phyloP scores from a whole-genome alignment of 2,113 vertebrate species.

The Falco punctatus region DNA sequence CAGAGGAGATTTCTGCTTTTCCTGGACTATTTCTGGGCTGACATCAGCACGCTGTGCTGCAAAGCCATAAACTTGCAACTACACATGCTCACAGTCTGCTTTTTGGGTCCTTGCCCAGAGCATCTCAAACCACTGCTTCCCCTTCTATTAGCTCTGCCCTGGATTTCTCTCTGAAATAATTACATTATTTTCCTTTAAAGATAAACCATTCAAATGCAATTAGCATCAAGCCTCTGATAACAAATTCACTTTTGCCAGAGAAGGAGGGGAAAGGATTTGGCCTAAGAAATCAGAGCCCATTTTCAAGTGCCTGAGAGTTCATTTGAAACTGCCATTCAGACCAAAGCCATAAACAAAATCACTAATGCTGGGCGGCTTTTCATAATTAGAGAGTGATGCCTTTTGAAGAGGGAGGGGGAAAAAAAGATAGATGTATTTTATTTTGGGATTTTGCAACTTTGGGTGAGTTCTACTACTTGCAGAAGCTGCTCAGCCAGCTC shows the following conservation, averaged over 20 bases:
- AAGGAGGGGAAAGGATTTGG: neutral
- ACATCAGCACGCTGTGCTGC: neutral
- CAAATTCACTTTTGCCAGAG: neutral
- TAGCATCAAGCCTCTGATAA: neutral
- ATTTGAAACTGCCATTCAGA: neutral
- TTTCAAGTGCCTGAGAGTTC: neutral
- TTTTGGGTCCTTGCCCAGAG: neutral
- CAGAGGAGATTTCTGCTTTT: neutral
- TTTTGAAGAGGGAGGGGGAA: neutral
- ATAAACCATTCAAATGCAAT: neutral
- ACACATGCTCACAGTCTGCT: neutral
- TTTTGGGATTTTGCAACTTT: neutral
- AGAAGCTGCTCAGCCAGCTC: neutral
- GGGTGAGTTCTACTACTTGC: neutral
- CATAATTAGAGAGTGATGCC: neutral
- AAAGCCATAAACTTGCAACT: neutral
- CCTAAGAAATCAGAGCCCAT: neutral
- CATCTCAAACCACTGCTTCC: neutral
- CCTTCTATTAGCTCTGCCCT: neutral
- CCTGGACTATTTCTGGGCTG: neutral
- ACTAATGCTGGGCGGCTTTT: neutral
- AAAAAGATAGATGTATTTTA: neutral
- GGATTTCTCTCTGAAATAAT: constrained; percentile 1
- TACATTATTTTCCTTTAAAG: constrained; percentile 4
- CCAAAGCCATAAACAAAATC: neutral